phyloP scores from a whole-genome alignment of 2,113 vertebrate species.

The Sylvilagus bachmani region DNA sequence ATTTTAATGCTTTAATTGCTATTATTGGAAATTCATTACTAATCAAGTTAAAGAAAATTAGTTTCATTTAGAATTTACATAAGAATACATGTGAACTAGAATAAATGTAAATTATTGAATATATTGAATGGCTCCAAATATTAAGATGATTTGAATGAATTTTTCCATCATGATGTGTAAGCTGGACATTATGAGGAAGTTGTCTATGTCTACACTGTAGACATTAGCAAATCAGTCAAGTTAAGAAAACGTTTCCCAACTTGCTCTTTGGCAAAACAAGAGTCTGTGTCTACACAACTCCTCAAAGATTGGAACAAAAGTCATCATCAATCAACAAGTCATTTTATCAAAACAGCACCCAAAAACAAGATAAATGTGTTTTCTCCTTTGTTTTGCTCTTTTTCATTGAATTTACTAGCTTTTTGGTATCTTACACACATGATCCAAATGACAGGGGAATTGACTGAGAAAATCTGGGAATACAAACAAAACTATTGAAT shows the following conservation, averaged over 20 bases:
- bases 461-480: conserved; percentile 59
- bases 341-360: conserved; percentile 56
- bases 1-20: neutral
- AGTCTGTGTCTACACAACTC: neutral
- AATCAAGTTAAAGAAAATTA: neutral
- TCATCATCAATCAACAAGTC: conserved; percentile 22
- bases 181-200: conserved; percentile 12
- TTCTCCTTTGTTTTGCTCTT: conserved; percentile 3
- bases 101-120: conserved; percentile 19
- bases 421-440: conserved; percentile 16
- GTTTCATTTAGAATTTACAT: neutral
- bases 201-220: neutral
- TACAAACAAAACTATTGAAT: conserved; percentile 67
- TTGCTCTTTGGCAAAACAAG: conserved; percentile 16
- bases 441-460: conserved; percentile 27
- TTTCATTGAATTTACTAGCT: conserved; percentile 41
- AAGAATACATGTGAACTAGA: neutral
- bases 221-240: conserved; percentile 42
- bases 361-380: conserved; percentile 39
- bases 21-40: neutral
- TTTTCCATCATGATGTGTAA: conserved; percentile 45
- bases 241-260: conserved; percentile 28
- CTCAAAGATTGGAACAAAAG: neutral
- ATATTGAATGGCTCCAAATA: conserved; percentile 13
- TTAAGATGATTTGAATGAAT: neutral